phyloP scores from a whole-genome alignment of 2,888 invertebrate species.

The Leptura quadrifasciata region DNA sequence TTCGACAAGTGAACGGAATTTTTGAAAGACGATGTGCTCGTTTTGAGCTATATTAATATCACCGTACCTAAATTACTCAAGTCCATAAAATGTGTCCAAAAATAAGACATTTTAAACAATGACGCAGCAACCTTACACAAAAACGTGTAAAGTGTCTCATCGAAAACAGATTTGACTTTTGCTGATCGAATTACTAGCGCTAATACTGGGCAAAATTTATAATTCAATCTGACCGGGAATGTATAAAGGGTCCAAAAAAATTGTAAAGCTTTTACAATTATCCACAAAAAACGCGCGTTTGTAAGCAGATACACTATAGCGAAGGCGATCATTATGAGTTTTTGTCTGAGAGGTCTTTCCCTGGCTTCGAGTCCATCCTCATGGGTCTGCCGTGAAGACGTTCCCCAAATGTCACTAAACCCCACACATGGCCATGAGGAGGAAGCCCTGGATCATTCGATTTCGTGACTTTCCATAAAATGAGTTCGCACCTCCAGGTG shows the following conservation, averaged over 20 bases:
- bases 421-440: constrained; percentile 73
- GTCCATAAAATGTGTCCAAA: constrained; percentile 65
- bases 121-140: constrained; percentile 60
- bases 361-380: constrained; percentile 61
- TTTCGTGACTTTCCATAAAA: constrained; percentile 79
- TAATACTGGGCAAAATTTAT: constrained; percentile 60
- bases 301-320: constrained; percentile 61
- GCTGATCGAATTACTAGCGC: constrained; percentile 48
- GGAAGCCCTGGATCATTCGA: constrained; percentile 79
- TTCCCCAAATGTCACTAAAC: constrained; percentile 64
- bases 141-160: constrained; percentile 49
- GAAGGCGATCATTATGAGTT: constrained; percentile 58
- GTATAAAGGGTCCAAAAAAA: constrained; percentile 63
- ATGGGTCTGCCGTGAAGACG: constrained; percentile 64
- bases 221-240: constrained; percentile 54
- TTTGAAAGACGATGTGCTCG: constrained; percentile 69
- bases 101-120: constrained; percentile 68
- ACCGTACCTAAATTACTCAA: constrained; percentile 65
- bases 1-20: constrained; percentile 66
- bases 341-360: constrained; percentile 49
- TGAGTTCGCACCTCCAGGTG: constrained; percentile 88
- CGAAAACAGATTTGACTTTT: constrained; percentile 45
- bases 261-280: constrained; percentile 55
- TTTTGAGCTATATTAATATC: constrained; percentile 70
- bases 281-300: constrained; percentile 57